Evolutionary conservation across 2,888 invertebrate species (phyloP), one percentile per base, ranked within the genome.

Genomic region (Agrochola macilenta): DNA sequence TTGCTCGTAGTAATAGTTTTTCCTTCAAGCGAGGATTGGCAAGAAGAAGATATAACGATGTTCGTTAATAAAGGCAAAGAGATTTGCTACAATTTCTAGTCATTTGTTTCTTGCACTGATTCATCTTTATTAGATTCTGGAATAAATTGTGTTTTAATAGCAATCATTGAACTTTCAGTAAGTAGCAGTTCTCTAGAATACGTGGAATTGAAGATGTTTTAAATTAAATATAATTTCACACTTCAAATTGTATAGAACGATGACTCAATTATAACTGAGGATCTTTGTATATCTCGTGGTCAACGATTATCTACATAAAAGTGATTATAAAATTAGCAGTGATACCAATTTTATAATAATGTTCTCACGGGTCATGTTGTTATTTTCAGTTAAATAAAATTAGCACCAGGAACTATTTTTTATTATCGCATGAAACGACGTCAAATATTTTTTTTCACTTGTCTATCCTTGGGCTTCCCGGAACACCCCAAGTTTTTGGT

Each of bases 51-150:
- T 63, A 39, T 63, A 63, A 30, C 23, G 14, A 39, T 69, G 12
- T 35, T 63, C 57, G n/a, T 30, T 52, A 35, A 12, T 60, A 57
- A 64, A 72, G 14, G 8, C 23, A 20, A 30, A 57, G 39, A 58
- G 52, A 65, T 78, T 80, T 52, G 43, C 52, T 17, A 23, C 17
- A 52, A 64, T 58, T 35, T 20, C 30, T 49, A 64, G 57, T 43
- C 20, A 46, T 63, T n/a, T 30, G 58, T 23, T n/a, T n/a, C n/a
- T n/a, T 65, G 35, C 46, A 20, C 35, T 5, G 58, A 52, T 65
- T 14, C 1, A 17, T 52, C 17, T 35, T 26, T 26, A 23, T 26
- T 26, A 8, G 17, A 14, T 52, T 2, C 52, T 52, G 1, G 20
- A 52, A 52, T 14, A 20, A 52, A 52, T 54, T 26, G 60, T 69